Evolutionary conservation across 2,888 invertebrate species (phyloP).

Genomic region (Cordilura impudica): DNA sequence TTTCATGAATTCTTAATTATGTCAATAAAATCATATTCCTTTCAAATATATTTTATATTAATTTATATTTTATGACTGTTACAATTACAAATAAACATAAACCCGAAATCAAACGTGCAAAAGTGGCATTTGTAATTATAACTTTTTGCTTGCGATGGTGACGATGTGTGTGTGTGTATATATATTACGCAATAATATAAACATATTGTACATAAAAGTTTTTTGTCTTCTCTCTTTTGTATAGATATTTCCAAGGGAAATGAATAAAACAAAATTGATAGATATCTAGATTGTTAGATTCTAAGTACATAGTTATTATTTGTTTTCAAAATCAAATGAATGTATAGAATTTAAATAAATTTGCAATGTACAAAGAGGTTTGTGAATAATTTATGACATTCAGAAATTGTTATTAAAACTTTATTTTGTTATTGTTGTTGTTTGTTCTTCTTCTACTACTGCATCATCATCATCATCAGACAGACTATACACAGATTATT

Average conservation of each 20-base stretch:
- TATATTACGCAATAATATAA: neutral
- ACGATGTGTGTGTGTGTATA: neutral
- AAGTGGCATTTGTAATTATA: constrained; percentile 23
- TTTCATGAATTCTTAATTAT: no score
- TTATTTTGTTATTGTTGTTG: neutral
- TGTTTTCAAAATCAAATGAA: constrained; percentile 18
- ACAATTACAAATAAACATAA: neutral
- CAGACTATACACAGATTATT: constrained; percentile 29
- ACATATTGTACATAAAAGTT: neutral
- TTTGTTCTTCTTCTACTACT: neutral
- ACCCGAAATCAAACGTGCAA: neutral
- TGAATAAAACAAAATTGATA: constrained; percentile 18
- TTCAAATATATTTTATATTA: neutral
- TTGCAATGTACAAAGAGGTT: constrained; percentile 24
- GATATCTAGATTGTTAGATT: neutral
- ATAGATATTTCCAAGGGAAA: neutral
- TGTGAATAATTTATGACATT: constrained; percentile 36
- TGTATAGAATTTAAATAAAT: constrained; percentile 24
- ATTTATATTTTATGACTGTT: neutral
- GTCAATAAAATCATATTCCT: neutral
- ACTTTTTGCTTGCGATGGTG: neutral
- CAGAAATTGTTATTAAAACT: constrained; percentile 23
- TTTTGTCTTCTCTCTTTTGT: no score
- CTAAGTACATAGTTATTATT: constrained; percentile 6
- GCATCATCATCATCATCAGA: neutral